Evolutionary conservation across 2,888 invertebrate species (phyloP), one percentile per base, ranked within the genome.

Genomic region (Drosophila mettleri): DNA sequence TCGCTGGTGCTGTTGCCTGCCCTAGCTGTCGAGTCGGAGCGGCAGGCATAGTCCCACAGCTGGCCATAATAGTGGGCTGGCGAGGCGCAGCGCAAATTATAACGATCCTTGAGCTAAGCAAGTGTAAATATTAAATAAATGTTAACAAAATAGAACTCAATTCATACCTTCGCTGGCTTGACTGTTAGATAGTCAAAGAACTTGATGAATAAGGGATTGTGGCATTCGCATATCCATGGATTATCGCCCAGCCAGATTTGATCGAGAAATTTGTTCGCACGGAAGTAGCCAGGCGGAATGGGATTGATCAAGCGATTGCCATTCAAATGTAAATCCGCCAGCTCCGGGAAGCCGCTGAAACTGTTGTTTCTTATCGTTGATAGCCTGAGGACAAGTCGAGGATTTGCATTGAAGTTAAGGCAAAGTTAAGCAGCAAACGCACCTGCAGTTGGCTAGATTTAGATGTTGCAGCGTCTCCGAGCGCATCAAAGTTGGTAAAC

Each of bases 151-250:
- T 8, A 8, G 0, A 34, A 10, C 1, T 14, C 2, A 14, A 24
- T 4, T 5, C 49, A 8, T 60, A 92, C 91, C 85, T 91, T 95
- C 24, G 92, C 92, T 1, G 95, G 94, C 67, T 93, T 93, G 18
- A 93, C 89, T 2, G 93, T 94, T 14, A 96, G 86, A 88, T 93
- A 95, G 65, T 94, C 93, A 77, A 94, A 95, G 83, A 95, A 94
- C 10, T 94, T 93, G 58, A 93, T 93, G 89, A 96, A 94, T 22
- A 94, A 93, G 0, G 82, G 77, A 70, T 94, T 94, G n/a, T 90
- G 78, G 82, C 96, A 96, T 70, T 95, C 95, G 89, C 96, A 96
- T 66, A 95, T 93, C 96, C 96, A 96, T 74, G 95, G 95, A 90
- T 96, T 96, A 82, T 96, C 95, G 16, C 93, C 93, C 46, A 96